Conservation (phyloP, 2,888 invertebrate genomes). For the Galeruca laticollis region DNA sequence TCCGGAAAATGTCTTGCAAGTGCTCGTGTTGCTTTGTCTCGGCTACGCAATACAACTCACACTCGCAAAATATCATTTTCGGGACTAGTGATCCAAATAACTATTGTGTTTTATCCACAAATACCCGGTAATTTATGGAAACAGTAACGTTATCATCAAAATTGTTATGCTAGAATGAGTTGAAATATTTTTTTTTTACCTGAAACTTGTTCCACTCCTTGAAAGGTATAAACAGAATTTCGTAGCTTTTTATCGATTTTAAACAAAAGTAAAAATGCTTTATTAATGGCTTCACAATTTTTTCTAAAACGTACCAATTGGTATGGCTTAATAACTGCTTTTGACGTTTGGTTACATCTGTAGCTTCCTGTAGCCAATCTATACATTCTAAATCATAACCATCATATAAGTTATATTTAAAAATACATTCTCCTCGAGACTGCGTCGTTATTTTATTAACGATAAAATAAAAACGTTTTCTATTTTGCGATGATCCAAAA, state of each 20-base stretch:
- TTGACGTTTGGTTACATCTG: constrained; percentile 20
- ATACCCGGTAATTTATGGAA: no score
- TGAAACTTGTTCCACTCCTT: constrained; percentile 44
- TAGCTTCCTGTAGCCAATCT: constrained; percentile 41
- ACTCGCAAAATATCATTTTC: no score
- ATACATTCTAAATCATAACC: constrained; percentile 43
- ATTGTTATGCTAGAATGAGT: neutral
- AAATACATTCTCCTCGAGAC: constrained; percentile 46
- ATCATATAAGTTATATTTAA: constrained; percentile 37
- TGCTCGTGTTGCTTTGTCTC: no score
- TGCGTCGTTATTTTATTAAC: constrained; percentile 46
- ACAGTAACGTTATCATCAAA: constrained; percentile 13
- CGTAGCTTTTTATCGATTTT: constrained; percentile 37
- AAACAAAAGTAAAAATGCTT: constrained; percentile 46
- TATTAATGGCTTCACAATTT: constrained; percentile 49
- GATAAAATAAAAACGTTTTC: constrained; percentile 37
- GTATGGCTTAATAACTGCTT: constrained; percentile 26
- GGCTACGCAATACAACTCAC: no score
- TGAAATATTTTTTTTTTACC: constrained; percentile 1
- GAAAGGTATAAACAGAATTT: constrained; percentile 44
- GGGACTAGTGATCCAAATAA: no score
- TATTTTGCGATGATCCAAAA: constrained; percentile 32
- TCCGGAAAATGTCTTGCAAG: no score
- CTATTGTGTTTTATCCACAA: no score
- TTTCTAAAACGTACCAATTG: constrained; percentile 45